Percentiles rank a stretch among this genome's conserved stretches.
Evolutionary conservation across 2,797 vertebrate genomes (phyloP).

Genomic region (Chrosomus eos): DNA sequence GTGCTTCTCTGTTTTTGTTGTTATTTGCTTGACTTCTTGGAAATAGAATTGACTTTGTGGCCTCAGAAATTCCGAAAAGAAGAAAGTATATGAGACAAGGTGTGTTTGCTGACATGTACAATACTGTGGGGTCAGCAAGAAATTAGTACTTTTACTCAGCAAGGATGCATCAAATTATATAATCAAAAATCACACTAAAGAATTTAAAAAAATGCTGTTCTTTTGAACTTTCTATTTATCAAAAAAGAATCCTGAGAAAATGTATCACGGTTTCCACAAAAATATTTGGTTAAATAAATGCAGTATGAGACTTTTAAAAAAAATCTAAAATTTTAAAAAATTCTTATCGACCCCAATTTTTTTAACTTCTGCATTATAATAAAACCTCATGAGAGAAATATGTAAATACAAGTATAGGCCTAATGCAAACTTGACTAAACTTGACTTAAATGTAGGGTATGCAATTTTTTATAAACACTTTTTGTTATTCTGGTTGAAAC

Average conservation of each 20-base stretch:
- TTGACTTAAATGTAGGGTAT: background rate
- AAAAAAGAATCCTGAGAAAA: background rate
- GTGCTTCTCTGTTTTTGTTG: constrained; percentile 43
- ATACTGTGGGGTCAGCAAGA: background rate
- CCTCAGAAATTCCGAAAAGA: background rate
- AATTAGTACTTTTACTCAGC: background rate
- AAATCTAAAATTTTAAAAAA: no score
- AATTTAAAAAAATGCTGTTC: background rate
- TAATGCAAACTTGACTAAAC: background rate
- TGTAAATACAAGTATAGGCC: background rate
- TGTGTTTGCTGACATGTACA: background rate
- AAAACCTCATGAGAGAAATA: background rate
- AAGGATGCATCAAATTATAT: background rate
- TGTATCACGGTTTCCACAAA: background rate
- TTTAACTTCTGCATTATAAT: background rate
- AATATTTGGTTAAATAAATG: background rate
- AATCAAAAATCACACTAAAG: background rate
- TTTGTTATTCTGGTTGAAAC: background rate
- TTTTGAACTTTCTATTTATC: background rate
- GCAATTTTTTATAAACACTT: no score
- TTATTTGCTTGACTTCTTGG: constrained; percentile 27
- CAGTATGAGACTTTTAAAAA: background rate
- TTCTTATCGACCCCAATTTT: background rate
- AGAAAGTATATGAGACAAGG: no score
- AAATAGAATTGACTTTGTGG: constrained; percentile 5